Evolutionary conservation across 2,888 invertebrate species (phyloP).

Genomic region (Nipponacmea schrenckii): DNA sequence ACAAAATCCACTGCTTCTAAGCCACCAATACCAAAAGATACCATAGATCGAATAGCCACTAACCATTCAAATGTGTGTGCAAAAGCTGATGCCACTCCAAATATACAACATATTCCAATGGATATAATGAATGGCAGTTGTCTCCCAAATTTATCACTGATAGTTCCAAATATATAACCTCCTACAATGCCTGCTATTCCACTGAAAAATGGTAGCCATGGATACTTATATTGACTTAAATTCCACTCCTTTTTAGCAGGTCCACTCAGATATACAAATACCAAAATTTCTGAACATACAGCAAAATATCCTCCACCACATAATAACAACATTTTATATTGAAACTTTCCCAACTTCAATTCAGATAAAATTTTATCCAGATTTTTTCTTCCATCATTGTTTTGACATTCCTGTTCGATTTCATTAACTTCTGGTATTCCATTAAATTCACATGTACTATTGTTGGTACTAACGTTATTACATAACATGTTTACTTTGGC

Average conservation of each 20-base stretch:
- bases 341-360: constrained; percentile 51
- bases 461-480: too few relatives aligned
- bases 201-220: constrained; percentile 49
- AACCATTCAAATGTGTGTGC: constrained; percentile 45
- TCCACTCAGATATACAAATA: constrained; percentile 51
- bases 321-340: constrained; percentile 47
- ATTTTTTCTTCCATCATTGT: constrained; percentile 6
- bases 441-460: too few relatives aligned
- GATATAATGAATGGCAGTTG: constrained; percentile 46
- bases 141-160: constrained; percentile 55
- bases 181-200: constrained; percentile 49
- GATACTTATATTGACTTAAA: constrained; percentile 44
- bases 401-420: too few relatives aligned
- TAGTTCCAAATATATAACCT: constrained; percentile 46
- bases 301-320: constrained; percentile 56
- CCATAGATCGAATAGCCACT: constrained; percentile 41
- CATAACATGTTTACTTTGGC: too few relatives aligned
- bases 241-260: constrained; percentile 53
- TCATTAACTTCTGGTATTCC: too few relatives aligned
- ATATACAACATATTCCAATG: constrained; percentile 41
- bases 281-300: constrained; percentile 55
- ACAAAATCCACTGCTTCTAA: constrained; percentile 54
- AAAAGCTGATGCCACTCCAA: constrained; percentile 51
- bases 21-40: constrained; percentile 50
- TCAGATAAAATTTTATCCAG: constrained; percentile 52